Base-by-base conservation (phyloP, 2,888 invertebrate species). In the Ephialtes manifestator region DNA sequence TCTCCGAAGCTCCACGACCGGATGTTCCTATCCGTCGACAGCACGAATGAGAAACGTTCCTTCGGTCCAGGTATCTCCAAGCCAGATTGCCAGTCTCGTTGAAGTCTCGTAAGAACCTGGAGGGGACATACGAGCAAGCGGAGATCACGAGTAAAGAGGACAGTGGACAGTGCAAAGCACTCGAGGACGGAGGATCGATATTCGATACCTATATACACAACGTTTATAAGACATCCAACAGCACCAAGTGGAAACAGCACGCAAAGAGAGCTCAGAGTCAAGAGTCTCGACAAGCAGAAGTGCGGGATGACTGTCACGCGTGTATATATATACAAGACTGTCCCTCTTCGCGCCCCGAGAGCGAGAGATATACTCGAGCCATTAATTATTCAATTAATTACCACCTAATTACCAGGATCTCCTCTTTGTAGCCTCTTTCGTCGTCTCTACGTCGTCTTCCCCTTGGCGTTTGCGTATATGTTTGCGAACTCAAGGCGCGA, bases 321-420 rank as follows among this genome's bases (percentile, higher is more conserved):
- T 48, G 31, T 31, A 68, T n/a, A 43, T 31, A 68, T n/a, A 70
- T 10, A 39, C 39, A 39, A 39, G 71, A 65, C 76, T 70, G 39
- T 80, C 81, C 67, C 53, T 72, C 28, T 58, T 60, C 43, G 71
- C 79, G 18, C 31, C 48, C 53, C 39, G 39, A 8, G 18, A 24
- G 43, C 39, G 51, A 70, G 67, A 70, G 51, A 82, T 53, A 60
- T 87, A 87, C 88, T 86, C 83, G 86, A 84, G 75, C 89, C 91
- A 90, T 92, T 91, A 91, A 92, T 91, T 91, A 90, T 89, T 89
- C 91, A 91, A 93, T 93, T 92, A 93, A 93, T 93, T 92, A 92
- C 88, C 90, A 86, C 88, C 91, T 92, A 92, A 93, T 93, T 92
- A 91, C 88, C 90, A 86, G 89, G 86, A 88, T 89, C 90, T 88